Percentiles rank a stretch among this genome's conserved stretches.
phyloP scores from a whole-genome alignment of 2,888 invertebrate genomes.

The Crepidodera aurea region DNA sequence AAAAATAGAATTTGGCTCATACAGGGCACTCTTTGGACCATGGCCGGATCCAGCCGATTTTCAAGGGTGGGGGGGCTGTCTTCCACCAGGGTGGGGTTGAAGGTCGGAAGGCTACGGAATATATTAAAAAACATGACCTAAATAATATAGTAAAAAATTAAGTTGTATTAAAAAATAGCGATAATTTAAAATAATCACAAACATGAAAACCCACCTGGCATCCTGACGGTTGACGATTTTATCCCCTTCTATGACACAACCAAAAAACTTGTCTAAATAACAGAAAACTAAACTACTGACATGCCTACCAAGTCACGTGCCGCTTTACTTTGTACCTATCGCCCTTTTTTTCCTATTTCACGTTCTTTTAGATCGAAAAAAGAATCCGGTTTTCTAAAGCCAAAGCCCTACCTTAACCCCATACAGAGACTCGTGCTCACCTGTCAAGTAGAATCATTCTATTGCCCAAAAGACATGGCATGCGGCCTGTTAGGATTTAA shows the following conservation, averaged over 20 bases:
- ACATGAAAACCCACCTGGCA: too few relatives aligned
- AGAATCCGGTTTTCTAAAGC: slow-evolving; percentile 21
- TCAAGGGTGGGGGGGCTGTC: too few relatives aligned
- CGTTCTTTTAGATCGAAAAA: background rate
- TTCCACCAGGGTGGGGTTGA: too few relatives aligned
- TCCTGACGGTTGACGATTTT: background rate
- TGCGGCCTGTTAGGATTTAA: background rate
- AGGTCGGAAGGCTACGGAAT: too few relatives aligned
- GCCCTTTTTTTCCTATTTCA: background rate
- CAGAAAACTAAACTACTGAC: background rate
- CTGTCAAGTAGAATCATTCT: slow-evolving; percentile 17
- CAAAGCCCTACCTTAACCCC: slow-evolving; percentile 14
- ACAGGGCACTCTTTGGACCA: too few relatives aligned
- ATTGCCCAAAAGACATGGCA: background rate
- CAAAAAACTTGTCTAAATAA: background rate
- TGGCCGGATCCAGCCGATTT: too few relatives aligned
- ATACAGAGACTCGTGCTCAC: slow-evolving; percentile 19
- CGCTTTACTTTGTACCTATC: background rate
- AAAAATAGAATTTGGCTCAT: too few relatives aligned
- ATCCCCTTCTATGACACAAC: background rate
- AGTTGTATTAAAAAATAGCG: too few relatives aligned
- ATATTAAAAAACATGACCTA: too few relatives aligned
- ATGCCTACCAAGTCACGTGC: background rate
- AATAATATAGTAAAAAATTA: too few relatives aligned
- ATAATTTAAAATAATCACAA: too few relatives aligned